Conservation (phyloP, 2,113 vertebrate genomes). For the Elephantulus edwardii region DNA sequence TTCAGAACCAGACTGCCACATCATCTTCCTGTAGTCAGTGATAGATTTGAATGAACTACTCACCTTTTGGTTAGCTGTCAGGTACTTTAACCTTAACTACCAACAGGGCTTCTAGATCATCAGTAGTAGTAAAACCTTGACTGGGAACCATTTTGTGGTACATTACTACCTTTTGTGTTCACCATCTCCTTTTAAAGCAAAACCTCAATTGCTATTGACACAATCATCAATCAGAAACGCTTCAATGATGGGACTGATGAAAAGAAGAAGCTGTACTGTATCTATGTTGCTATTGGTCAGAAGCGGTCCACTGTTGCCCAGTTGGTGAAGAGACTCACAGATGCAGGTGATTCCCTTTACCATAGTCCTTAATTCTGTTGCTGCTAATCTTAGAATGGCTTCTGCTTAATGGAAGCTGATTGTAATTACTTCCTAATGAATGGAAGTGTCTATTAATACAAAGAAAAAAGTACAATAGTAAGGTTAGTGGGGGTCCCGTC, state of each 20-base stretch:
- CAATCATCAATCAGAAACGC: conserved; percentile 98
- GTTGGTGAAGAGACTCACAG: conserved; percentile 97
- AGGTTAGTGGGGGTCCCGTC: not conserved
- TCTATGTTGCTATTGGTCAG: conserved; percentile 99
- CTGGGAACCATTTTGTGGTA: not conserved
- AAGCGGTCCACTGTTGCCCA: conserved; percentile 99
- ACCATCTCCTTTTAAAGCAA: conserved; percentile 85
- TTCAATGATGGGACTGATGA: conserved; percentile 97
- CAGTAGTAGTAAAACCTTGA: not conserved
- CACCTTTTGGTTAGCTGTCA: too few relatives aligned
- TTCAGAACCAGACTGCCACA: too few relatives aligned
- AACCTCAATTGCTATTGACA: conserved; percentile 98
- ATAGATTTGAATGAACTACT: too few relatives aligned
- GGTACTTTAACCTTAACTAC: too few relatives aligned
- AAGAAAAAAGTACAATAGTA: not conserved
- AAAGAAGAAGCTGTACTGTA: conserved; percentile 99
- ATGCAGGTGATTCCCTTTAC: conserved; percentile 91
- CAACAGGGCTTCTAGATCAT: not conserved
- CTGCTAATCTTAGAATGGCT: not conserved
- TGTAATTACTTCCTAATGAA: not conserved
- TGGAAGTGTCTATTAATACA: not conserved
- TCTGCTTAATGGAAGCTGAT: not conserved
- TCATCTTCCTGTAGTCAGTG: too few relatives aligned
- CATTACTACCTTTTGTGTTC: not conserved
- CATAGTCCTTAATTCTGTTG: not conserved